Evolutionary conservation across 2,797 vertebrate genomes (phyloP).

Genomic region (Masticophis lateralis): DNA sequence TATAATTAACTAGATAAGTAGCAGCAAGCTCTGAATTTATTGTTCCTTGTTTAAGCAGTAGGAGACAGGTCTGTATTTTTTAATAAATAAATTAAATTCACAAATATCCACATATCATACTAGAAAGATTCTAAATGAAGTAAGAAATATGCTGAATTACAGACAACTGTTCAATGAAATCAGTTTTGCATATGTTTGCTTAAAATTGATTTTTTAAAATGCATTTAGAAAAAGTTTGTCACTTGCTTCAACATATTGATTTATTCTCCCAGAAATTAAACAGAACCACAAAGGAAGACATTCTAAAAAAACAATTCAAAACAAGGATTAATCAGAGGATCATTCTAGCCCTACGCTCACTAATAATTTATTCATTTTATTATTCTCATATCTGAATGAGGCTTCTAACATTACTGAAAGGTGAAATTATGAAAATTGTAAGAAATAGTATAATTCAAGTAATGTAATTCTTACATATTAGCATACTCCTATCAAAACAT

Average conservation of each 20-base stretch:
- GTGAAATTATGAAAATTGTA: not conserved
- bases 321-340: constrained; percentile 9
- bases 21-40: not conserved
- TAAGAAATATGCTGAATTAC: not conserved
- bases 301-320: constrained; percentile 1
- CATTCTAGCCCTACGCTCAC: not conserved
- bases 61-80: not conserved
- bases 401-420: not conserved
- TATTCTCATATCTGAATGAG: not conserved
- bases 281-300: not conserved
- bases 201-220: constrained; percentile 13
- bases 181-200: not conserved
- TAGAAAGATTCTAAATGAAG: not conserved
- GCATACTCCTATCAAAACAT: not conserved
- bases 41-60: not conserved
- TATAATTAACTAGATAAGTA: not conserved
- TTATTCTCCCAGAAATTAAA: not conserved
- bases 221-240: constrained; percentile 11
- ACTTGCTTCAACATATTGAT: not conserved
- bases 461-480: not conserved
- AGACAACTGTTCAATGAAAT: constrained; percentile 15
- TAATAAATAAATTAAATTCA: not conserved
- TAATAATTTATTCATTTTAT: not conserved
- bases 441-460: not conserved
- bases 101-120: not conserved